Evolutionary conservation across 2,888 invertebrate genomes (phyloP).

Genomic region (Erynnis tages): DNA sequence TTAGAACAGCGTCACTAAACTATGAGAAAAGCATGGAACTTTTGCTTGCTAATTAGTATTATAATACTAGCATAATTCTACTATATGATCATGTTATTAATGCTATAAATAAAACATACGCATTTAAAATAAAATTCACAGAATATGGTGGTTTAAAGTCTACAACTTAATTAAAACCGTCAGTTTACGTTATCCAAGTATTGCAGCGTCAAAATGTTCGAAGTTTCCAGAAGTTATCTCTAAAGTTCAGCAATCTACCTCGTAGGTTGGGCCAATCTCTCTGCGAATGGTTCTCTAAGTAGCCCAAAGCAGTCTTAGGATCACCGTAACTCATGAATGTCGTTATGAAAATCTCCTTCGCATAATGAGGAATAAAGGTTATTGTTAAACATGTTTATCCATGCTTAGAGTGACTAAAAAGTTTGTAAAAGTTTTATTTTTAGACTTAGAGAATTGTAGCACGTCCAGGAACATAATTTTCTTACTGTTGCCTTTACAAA

Average conservation of each 20-base stretch:
- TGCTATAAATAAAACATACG: no score
- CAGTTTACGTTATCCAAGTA: slow-evolving; percentile 76
- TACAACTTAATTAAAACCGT: slow-evolving; percentile 71
- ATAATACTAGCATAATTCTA: no score
- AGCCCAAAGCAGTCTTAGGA: slow-evolving; percentile 61
- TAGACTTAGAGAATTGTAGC: no score
- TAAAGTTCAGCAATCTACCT: slow-evolving; percentile 76
- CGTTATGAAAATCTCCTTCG: slow-evolving; percentile 64
- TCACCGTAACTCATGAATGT: slow-evolving; percentile 53
- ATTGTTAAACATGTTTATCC: neutral
- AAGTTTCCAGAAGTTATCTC: slow-evolving; percentile 76
- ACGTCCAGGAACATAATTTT: no score
- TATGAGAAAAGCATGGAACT: no score
- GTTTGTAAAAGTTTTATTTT: neutral
- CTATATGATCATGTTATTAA: no score
- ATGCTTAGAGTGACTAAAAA: no score
- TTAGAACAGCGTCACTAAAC: no score
- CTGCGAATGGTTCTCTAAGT: slow-evolving; percentile 74
- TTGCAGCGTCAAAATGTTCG: slow-evolving; percentile 75
- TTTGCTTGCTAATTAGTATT: no score
- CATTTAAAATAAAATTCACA: neutral
- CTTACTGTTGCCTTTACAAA: no score
- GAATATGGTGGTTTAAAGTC: slow-evolving; percentile 38
- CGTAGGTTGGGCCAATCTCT: slow-evolving; percentile 71
- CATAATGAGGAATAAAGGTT: slow-evolving; percentile 52